A percentile compares a stretch with the other conserved stretches of the same genome.
Conservation (phyloP, 2,888 invertebrate species). For the Dioctria rufipes region DNA sequence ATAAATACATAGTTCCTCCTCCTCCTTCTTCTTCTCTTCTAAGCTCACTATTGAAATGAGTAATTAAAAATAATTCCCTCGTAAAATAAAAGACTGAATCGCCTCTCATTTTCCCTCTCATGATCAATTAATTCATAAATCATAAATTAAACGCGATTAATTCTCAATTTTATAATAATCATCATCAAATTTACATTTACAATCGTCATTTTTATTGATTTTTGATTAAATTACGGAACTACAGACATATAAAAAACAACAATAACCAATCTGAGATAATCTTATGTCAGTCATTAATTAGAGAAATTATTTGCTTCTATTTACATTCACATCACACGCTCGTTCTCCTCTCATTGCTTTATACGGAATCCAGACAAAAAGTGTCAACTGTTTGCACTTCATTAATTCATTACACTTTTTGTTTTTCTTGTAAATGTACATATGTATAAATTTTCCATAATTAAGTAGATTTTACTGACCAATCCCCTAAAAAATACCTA, state of each 20-base stretch:
- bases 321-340: slow-evolving; percentile 12
- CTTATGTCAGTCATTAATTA: slow-evolving; percentile 30
- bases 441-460: not conserved
- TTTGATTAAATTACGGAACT: slow-evolving; percentile 43
- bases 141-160: slow-evolving; percentile 20
- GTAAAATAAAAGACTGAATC: not conserved
- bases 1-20: too few relatives aligned
- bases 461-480: not conserved
- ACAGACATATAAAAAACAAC: not conserved
- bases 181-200: slow-evolving; percentile 49
- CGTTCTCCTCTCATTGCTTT: not conserved
- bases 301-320: slow-evolving; percentile 2
- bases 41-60: too few relatives aligned
- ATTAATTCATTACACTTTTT: not conserved
- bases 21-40: too few relatives aligned
- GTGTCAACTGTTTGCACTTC: not conserved
- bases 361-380: not conserved
- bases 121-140: not conserved
- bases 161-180: slow-evolving; percentile 23
- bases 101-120: not conserved
- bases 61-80: slow-evolving; percentile 24
- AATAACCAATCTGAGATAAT: slow-evolving; percentile 41
- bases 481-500: not conserved
- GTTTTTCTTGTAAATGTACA: too few relatives aligned
- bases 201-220: slow-evolving; percentile 15